These are phyloP conservation scores for Microdon myrmicae DNA, from an alignment of 2,888 invertebrate genomes.

Conservation along the genomic window DNA sequence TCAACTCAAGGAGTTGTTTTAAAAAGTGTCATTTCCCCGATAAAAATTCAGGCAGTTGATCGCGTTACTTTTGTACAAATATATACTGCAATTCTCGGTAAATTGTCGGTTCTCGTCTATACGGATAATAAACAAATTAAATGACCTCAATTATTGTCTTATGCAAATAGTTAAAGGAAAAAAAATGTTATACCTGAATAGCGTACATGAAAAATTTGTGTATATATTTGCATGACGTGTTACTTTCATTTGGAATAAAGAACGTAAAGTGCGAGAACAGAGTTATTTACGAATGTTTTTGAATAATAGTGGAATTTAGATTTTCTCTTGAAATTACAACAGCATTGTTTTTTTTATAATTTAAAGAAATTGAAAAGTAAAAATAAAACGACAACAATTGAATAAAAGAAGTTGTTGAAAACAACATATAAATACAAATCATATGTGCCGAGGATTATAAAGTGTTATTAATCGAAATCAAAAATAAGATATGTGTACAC, in stretches of 20 bases:
- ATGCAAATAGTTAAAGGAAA: conserved; percentile 20
- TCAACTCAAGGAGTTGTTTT: conserved; percentile 34
- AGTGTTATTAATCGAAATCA: conserved; percentile 32
- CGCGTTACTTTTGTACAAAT: conserved; percentile 11
- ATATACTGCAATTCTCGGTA: conserved; percentile 20
- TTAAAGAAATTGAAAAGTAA: too few relatives aligned
- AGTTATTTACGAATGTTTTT: too few relatives aligned
- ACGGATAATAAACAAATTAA: conserved; percentile 1
- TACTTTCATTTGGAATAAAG: too few relatives aligned
- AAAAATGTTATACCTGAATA: too few relatives aligned
- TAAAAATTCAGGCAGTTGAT: conserved; percentile 19
- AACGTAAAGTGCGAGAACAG: too few relatives aligned
- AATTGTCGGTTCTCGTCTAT: conserved; percentile 15
- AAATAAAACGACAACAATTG: too few relatives aligned
- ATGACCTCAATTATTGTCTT: conserved; percentile 14
- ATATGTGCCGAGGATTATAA: too few relatives aligned
- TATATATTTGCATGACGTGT: not conserved
- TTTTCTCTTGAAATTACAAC: too few relatives aligned
- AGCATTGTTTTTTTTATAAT: too few relatives aligned
- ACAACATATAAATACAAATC: too few relatives aligned
- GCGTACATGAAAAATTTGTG: conserved; percentile 2
- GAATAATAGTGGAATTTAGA: too few relatives aligned
- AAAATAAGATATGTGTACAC: conserved; percentile 15
- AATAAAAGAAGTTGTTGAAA: too few relatives aligned
- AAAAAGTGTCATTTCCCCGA: conserved; percentile 26